Percentiles rank a stretch among this genome's conserved stretches.
These are phyloP conservation scores for Lytechinus variegatus DNA, from an alignment of 35 echinoderm and acorn worm genomes.

Conservation along the genomic window DNA sequence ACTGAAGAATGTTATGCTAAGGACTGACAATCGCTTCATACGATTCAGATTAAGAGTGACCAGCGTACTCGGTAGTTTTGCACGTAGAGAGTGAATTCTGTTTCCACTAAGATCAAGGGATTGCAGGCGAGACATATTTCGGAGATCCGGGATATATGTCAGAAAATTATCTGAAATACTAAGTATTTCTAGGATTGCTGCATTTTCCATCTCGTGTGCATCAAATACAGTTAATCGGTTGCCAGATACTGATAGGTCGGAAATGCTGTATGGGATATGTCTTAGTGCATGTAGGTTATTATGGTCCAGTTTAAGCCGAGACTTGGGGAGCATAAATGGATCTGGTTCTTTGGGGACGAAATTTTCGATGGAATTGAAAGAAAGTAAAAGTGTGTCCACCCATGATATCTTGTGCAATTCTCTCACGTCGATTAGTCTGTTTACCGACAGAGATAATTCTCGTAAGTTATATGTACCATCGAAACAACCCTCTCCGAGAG, in stretches of 20 bases:
- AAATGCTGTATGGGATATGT: not conserved
- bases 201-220: not conserved
- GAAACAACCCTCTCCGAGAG: not conserved
- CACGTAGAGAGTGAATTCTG: not conserved
- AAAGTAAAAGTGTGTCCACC: not conserved
- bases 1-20: not conserved
- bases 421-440: not conserved
- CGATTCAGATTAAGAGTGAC: not conserved
- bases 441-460: not conserved
- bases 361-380: not conserved
- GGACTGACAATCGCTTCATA: not conserved
- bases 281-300: not conserved
- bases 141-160: not conserved
- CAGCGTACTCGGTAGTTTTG: not conserved
- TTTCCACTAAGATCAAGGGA: not conserved
- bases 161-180: not conserved
- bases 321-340: not conserved
- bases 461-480: not conserved
- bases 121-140: not conserved
- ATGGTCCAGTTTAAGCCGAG: not conserved
- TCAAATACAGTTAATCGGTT: not conserved
- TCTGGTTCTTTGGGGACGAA: not conserved
- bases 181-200: not conserved
- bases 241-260: not conserved
- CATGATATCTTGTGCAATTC: not conserved